Conservation (phyloP, 2,888 invertebrate genomes). For the Tachina grossa region DNA sequence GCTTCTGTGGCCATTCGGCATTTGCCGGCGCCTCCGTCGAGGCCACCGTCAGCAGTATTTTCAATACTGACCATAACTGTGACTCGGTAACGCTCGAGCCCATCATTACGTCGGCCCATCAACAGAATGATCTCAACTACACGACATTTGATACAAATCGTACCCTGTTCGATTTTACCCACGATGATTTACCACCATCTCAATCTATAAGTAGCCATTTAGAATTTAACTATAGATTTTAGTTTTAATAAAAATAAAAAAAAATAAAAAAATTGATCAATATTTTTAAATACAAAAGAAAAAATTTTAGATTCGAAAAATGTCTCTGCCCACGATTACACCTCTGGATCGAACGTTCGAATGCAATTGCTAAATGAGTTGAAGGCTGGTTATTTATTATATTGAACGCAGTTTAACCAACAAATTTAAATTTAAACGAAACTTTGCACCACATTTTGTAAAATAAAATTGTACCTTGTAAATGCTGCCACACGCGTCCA, state of each 20-base stretch:
- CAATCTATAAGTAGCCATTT: conserved; percentile 80
- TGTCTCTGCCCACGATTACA: conserved; percentile 24
- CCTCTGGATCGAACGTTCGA: conserved; percentile 9
- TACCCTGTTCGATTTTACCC: conserved; percentile 77
- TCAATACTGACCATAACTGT: conserved; percentile 74
- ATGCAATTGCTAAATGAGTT: neutral
- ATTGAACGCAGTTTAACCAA: conserved; percentile 24
- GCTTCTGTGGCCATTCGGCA: conserved; percentile 49
- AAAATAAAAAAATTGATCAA: conserved; percentile 8
- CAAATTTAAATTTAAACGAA: conserved; percentile 18
- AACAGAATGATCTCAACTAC: conserved; percentile 78
- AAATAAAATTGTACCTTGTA: conserved; percentile 38
- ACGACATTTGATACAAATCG: conserved; percentile 77
- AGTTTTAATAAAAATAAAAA: conserved; percentile 26
- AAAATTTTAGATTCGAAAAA: conserved; percentile 13
- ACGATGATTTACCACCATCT: conserved; percentile 77
- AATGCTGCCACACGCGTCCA: conserved; percentile 21
- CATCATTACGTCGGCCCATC: conserved; percentile 71
- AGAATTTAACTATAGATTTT: conserved; percentile 79
- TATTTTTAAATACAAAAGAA: conserved; percentile 5
- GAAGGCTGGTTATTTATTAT: conserved; percentile 19
- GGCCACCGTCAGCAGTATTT: conserved; percentile 74
- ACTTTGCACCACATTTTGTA: conserved; percentile 31
- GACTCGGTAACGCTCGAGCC: conserved; percentile 63
- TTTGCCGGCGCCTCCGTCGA: conserved; percentile 69